Evolutionary conservation across 1,140 invertebrate species (phyloP).

Genomic region (Paracyclopina nana): DNA sequence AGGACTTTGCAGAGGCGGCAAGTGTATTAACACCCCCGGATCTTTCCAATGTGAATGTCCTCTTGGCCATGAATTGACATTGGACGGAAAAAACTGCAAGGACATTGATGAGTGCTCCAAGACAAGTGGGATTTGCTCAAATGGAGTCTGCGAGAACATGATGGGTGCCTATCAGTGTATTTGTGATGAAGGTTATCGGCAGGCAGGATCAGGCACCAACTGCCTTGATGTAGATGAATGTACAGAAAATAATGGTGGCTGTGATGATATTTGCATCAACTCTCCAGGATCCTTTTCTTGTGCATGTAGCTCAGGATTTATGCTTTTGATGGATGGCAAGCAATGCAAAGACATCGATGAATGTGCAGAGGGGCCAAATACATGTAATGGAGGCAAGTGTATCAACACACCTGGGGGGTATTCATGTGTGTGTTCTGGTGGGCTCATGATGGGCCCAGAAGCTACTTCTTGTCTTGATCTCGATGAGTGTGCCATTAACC

Average conservation of each 20-base stretch:
- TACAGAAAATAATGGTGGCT: conserved; percentile 36
- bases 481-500: conserved; percentile 3
- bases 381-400: conserved; percentile 65
- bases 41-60: conserved; percentile 49
- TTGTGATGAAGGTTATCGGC: conserved; percentile 56
- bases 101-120: conserved; percentile 47
- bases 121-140: conserved; percentile 59
- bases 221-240: conserved; percentile 47
- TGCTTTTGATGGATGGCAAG: conserved; percentile 28
- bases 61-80: conserved; percentile 41
- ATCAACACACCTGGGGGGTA: conserved; percentile 53
- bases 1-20: conserved; percentile 42
- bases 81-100: conserved; percentile 41
- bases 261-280: conserved; percentile 41
- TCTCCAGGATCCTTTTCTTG: conserved; percentile 29
- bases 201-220: conserved; percentile 37
- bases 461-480: conserved; percentile 41
- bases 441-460: conserved; percentile 44
- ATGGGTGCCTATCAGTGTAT: conserved; percentile 69
- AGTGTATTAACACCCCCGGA: conserved; percentile 44
- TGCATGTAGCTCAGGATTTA: conserved; percentile 25
- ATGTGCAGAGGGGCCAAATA: conserved; percentile 46
- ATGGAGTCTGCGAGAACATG: conserved; percentile 64
- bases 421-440: conserved; percentile 50
- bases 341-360: conserved; percentile 41